These are phyloP conservation scores for Mormyrus hasselquistii DNA, from an alignment of 2,797 vertebrate species.

Conservation along the genomic window DNA sequence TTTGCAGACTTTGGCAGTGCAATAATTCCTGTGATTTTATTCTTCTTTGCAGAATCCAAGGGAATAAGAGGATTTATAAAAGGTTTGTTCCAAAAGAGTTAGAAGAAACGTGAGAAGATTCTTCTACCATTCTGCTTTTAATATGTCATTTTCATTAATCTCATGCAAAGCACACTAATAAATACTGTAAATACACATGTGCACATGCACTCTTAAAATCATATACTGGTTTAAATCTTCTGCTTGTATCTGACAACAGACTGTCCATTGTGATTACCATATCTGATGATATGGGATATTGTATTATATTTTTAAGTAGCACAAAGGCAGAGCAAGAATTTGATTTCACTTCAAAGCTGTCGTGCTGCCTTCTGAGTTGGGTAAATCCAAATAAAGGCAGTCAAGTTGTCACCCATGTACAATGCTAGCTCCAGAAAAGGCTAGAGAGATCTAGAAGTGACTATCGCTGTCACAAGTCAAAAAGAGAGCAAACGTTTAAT, in stretches of 20 bases:
- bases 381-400: neutral
- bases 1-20: neutral
- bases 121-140: neutral
- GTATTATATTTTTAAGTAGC: neutral
- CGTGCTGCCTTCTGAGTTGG: neutral
- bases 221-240: neutral
- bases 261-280: neutral
- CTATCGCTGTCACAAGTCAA: neutral
- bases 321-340: neutral
- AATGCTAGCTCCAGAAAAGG: neutral
- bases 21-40: neutral
- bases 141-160: neutral
- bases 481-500: neutral
- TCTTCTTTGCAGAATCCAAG: slow-evolving; percentile 21
- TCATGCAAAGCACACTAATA: neutral
- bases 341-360: neutral
- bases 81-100: slow-evolving; percentile 20
- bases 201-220: neutral
- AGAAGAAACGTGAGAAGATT: neutral
- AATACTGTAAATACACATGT: neutral
- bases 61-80: slow-evolving; percentile 20
- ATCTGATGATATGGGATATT: neutral
- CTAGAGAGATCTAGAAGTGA: neutral
- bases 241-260: neutral
- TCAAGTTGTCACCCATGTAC: neutral